Evolutionary conservation across 2,888 invertebrate species (phyloP), one percentile per base, ranked within the genome.

Genomic region (Drosophila cyrtoloma): DNA sequence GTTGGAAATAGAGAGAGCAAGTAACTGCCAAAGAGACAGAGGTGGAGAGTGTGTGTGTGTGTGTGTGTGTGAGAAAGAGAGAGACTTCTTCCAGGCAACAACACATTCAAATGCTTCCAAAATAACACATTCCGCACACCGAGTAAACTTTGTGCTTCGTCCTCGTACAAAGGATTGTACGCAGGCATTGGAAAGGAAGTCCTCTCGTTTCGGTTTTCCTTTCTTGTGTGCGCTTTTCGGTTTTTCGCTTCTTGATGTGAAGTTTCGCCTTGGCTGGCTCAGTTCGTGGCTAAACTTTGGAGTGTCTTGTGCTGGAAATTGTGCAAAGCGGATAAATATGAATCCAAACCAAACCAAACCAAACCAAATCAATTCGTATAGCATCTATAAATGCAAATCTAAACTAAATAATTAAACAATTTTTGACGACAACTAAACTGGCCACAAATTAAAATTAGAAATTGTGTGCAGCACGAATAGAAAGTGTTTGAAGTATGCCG

Each of bases 221-320:
- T 71, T 42, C 28, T 59, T 58, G 35, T 59, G 30, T 59, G 32
- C 50, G 67, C 51, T 67, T 77, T 77, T 71, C 71, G 79, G 67
- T 50, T 62, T 60, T 71, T 59, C 26, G 73, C 78, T 78, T 68
- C 79, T 72, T 64, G 79, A 64, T 77, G 70, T 71, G 71, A 78
- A 86, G 81, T 83, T 78, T 69, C 69, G 78, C 76, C 68, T 66
- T 77, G 77, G 62, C 69, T 75, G 74, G 77, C 64, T 91, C 77
- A 80, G 78, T 87, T 87, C 89, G 90, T 87, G 88, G 88, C 88
- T 84, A 87, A 89, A 82, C 89, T 89, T 87, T 89, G 88, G 84
- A 89, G 87, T 88, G 87, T 87, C 82, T 76, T 86, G 86, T 89
- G 84, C 84, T 84, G 81, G 76, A 86, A 75, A 65, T 81, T 78